Conservation (phyloP, 2,888 invertebrate species). For the Brachyopa scutellaris region DNA sequence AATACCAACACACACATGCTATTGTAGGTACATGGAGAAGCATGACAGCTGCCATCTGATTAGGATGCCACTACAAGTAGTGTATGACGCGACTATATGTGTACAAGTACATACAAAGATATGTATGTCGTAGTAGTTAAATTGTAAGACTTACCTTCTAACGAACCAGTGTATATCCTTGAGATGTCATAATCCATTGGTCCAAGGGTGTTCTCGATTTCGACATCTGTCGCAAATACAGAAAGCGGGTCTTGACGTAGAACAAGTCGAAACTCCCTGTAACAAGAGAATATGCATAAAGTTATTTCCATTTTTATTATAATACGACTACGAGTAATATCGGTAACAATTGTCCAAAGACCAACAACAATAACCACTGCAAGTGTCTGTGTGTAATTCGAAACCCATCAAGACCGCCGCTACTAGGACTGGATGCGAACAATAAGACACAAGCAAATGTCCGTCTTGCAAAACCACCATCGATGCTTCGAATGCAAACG, state of each 20-base stretch:
- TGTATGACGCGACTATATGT: too few species aligned
- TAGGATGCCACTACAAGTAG: slow-evolving; percentile 57
- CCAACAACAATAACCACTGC: slow-evolving; percentile 10
- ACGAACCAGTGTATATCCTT: slow-evolving; percentile 88
- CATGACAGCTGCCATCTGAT: slow-evolving; percentile 65
- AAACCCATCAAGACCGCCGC: slow-evolving; percentile 29
- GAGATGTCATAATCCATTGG: slow-evolving; percentile 88
- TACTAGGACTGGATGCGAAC: slow-evolving; percentile 11
- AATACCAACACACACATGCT: slow-evolving; percentile 11
- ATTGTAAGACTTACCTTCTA: slow-evolving; percentile 86
- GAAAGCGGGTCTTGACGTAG: slow-evolving; percentile 88
- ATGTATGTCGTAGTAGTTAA: not conserved
- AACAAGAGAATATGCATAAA: slow-evolving; percentile 76
- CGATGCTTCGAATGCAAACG: slow-evolving; percentile 10
- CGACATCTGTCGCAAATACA: slow-evolving; percentile 89
- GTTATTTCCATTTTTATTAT: slow-evolving; percentile 45
- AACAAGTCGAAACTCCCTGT: slow-evolving; percentile 89
- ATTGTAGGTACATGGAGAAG: slow-evolving; percentile 29
- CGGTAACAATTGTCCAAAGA: slow-evolving; percentile 39
- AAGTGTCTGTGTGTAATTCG: slow-evolving; percentile 23
- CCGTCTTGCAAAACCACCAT: not conserved
- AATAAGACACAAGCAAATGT: not conserved
- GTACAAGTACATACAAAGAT: slow-evolving; percentile 13
- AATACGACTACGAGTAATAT: too few species aligned
- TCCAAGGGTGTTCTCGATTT: slow-evolving; percentile 89